Evolutionary conservation across 2,797 vertebrate genomes (phyloP), one percentile per base, ranked within the genome.

Genomic region (Crypturellus tataupa): DNA sequence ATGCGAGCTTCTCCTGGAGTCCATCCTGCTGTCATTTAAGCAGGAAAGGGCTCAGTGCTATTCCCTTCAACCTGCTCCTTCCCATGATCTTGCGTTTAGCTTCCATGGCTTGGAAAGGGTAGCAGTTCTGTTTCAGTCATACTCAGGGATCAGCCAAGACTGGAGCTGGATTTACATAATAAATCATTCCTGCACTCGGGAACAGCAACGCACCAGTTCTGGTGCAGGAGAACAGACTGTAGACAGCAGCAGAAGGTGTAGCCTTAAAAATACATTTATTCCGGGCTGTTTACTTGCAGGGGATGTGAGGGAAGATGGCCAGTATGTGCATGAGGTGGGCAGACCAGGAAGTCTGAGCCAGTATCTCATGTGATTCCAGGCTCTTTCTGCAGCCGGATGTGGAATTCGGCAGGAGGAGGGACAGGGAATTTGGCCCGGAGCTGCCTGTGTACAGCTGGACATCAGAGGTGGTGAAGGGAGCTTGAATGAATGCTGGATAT

Each of bases 121-220:
- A 46, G 3, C 71, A 25, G 14, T 47, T 10, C 4, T 2, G 0
- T 68, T 90, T 13, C 23, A 37, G 23, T 71, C 39, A n/a, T 56
- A 64, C 18, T 37, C 0, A 0, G 10, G 7, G 13, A 11, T 58
- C 17, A 31, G 58, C 23, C 4, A 23, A 35, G 27, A 69, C 7
- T 25, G 9, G 51, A 60, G 6, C 35, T 85, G 20, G 2, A 2
- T 76, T 91, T 85, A 25, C 1, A 0, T 46, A 42, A 7, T 20
- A 7, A 9, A 25, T 19, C 1, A 3, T 76, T 90, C 33, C 35
- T 46, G 13, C 70, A 42, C 24, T 20, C 15, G 31, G 39, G 42
- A n/a, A 3, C 8, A 46, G 47, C 35, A 18, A 2, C 53, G 0
- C 27, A 1, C 39, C 33, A 6, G 12, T 59, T 20, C 63, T n/a